Conservation (phyloP, 2,113 vertebrate species). For the Ranitomeya imitator region DNA sequence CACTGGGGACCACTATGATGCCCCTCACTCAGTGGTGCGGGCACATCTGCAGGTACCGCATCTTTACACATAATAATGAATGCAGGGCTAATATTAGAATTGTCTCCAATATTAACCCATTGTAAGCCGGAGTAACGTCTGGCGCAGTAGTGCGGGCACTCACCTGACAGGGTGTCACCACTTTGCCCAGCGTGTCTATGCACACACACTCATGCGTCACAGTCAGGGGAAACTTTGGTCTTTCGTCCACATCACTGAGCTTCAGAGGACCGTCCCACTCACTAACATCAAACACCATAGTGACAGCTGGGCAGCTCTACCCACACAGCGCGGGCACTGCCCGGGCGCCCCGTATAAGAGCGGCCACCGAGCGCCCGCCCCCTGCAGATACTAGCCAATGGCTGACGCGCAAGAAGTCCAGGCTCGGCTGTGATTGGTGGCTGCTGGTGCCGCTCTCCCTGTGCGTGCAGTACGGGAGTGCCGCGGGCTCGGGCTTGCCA, state of each 20-base stretch:
- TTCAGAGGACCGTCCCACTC: constrained; percentile 80
- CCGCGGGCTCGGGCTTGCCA: neutral
- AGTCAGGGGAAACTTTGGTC: constrained; percentile 72
- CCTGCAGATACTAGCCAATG: neutral
- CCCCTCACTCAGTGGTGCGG: too few species aligned
- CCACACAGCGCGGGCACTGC: neutral
- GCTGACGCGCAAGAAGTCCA: neutral
- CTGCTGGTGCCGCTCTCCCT: neutral
- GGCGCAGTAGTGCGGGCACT: neutral
- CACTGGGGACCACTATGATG: too few species aligned
- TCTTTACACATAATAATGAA: too few species aligned
- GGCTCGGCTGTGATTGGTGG: neutral
- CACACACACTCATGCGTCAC: constrained; percentile 78
- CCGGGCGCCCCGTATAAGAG: neutral
- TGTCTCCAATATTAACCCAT: neutral
- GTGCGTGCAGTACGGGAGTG: neutral
- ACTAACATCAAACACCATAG: constrained; percentile 79
- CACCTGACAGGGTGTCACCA: constrained; percentile 93
- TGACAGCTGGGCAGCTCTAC: rapidly evolving
- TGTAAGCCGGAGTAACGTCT: neutral
- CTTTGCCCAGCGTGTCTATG: constrained; percentile 88
- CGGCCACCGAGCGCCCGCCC: neutral
- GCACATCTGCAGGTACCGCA: too few species aligned
- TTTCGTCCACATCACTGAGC: constrained; percentile 86
- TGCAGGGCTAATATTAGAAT: too few species aligned